These are phyloP conservation scores for Abrostola tripartita DNA, from an alignment of 2,888 invertebrate genomes.

Conservation along the genomic window DNA sequence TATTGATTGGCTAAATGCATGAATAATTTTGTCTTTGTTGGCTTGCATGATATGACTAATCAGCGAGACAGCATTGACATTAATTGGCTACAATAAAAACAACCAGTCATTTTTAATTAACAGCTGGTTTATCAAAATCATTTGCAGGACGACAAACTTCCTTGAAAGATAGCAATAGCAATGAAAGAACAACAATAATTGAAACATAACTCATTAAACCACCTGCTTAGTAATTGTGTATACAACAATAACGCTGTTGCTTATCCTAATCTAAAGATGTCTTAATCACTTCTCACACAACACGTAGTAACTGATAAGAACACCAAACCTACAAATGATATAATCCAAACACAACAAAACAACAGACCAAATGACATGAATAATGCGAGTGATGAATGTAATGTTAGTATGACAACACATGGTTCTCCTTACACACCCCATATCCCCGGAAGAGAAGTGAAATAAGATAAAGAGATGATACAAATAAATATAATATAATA, in stretches of 20 bases:
- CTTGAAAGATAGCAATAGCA: background rate
- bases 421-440: constrained; percentile 9
- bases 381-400: background rate
- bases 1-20: constrained; percentile 24
- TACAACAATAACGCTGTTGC: background rate
- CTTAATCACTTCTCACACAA: background rate
- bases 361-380: background rate
- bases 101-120: constrained; percentile 25
- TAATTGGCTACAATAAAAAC: constrained; percentile 18
- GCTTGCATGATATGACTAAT: constrained; percentile 2
- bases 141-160: background rate
- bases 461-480: constrained; percentile 7
- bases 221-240: background rate
- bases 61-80: constrained; percentile 16
- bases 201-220: background rate
- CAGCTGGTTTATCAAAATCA: background rate
- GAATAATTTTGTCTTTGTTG: constrained; percentile 21
- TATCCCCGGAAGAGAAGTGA: constrained; percentile 6
- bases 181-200: background rate
- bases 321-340: background rate
- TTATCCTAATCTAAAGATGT: constrained; percentile 2
- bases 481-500: constrained; percentile 17
- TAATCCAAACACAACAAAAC: background rate
- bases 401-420: background rate
- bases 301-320: background rate